Percentiles rank a stretch among this genome's conserved stretches.
phyloP scores from a whole-genome alignment of 1,140 invertebrate genomes.

The Trypoxylus dichotomus region DNA sequence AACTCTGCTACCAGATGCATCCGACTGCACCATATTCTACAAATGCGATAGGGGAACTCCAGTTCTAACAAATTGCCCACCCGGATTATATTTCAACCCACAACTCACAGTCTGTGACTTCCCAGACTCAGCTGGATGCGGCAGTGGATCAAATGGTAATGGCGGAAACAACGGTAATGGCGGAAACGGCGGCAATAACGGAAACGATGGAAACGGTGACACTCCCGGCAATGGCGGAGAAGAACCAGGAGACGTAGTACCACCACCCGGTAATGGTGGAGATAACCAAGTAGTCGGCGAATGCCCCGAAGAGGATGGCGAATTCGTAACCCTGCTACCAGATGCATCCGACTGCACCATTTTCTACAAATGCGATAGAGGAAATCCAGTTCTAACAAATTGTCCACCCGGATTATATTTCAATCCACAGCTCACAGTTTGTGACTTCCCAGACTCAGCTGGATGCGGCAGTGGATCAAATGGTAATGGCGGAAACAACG shows the following conservation, averaged over 20 bases:
- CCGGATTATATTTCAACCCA: slow-evolving; percentile 57
- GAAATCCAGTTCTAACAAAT: slow-evolving; percentile 51
- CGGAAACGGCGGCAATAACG: too few species aligned
- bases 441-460: background rate
- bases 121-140: background rate
- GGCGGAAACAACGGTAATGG: background rate
- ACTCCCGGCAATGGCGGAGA: background rate
- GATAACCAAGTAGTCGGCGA: background rate
- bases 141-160: background rate
- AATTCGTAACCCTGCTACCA: slow-evolving; percentile 44
- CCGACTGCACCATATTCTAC: slow-evolving; percentile 59
- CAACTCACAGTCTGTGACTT: slow-evolving; percentile 36
- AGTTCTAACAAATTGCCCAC: slow-evolving; percentile 54
- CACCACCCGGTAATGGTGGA: background rate
- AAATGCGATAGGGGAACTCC: slow-evolving; percentile 57
- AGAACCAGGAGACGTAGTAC: too few species aligned
- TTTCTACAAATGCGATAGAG: slow-evolving; percentile 61
- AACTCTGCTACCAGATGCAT: slow-evolving; percentile 54
- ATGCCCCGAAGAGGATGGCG: slow-evolving; percentile 11
- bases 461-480: background rate
- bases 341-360: slow-evolving; percentile 57
- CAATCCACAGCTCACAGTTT: slow-evolving; percentile 50
- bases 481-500: background rate
- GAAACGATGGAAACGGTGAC: too few species aligned
- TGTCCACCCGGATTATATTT: slow-evolving; percentile 58